A percentile compares a stretch with the other conserved stretches of the same genome.
phyloP scores from a whole-genome alignment of 2,113 vertebrate species.

The Clarias gariepinus region DNA sequence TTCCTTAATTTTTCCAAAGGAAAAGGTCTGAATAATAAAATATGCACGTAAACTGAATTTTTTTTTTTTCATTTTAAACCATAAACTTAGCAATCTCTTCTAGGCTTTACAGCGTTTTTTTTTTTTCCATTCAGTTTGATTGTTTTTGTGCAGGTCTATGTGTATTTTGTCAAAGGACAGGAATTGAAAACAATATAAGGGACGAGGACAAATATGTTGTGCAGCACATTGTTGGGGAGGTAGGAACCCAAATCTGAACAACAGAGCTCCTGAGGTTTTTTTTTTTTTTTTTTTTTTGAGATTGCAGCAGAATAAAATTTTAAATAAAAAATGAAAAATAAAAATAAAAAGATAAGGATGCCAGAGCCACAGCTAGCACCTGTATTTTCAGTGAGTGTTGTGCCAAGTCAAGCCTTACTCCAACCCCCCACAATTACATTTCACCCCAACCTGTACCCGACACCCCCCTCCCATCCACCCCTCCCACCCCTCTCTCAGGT shows the following conservation, averaged over 20 bases:
- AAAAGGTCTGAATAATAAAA: slow-evolving; percentile 81
- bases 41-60: slow-evolving; percentile 83
- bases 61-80: slow-evolving; percentile 82
- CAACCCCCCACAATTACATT: slow-evolving; percentile 33
- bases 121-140: slow-evolving; percentile 64
- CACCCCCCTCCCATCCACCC: slow-evolving; percentile 56
- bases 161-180: slow-evolving; percentile 69
- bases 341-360: slow-evolving; percentile 70
- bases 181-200: slow-evolving; percentile 73
- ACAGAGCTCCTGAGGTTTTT: slow-evolving; percentile 47
- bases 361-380: slow-evolving; percentile 79
- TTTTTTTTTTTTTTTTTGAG: slow-evolving; percentile 50
- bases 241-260: slow-evolving; percentile 64
- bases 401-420: slow-evolving; percentile 83
- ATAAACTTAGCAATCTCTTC: slow-evolving; percentile 86
- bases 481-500: slow-evolving; percentile 70
- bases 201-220: slow-evolving; percentile 73
- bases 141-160: slow-evolving; percentile 75
- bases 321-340: slow-evolving; percentile 38
- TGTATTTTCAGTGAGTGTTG: slow-evolving; percentile 81
- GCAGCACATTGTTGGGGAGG: slow-evolving; percentile 86
- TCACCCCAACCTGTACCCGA: no score
- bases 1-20: no score
- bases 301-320: slow-evolving; percentile 84
- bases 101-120: neutral